These are phyloP conservation scores for Euplagia quadripunctaria DNA, from an alignment of 2,888 invertebrate genomes.

Conservation along the genomic window DNA sequence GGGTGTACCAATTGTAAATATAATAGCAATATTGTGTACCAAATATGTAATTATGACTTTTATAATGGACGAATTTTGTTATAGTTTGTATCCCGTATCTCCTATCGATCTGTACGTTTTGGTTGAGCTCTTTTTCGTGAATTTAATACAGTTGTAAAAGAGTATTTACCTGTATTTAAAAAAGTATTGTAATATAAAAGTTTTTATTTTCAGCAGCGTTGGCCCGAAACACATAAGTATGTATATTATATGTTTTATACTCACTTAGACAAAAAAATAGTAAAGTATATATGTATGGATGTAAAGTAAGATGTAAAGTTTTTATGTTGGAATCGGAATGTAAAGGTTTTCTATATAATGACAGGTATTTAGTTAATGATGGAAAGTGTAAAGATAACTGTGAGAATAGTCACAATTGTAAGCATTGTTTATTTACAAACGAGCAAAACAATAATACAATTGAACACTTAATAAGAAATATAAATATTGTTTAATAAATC, in stretches of 20 bases:
- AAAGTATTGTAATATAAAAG: too few relatives aligned
- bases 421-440: conserved; percentile 52
- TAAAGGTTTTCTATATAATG: conserved; percentile 42
- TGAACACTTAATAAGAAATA: conserved; percentile 11
- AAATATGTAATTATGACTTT: conserved; percentile 6
- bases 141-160: background rate
- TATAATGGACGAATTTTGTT: background rate
- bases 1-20: conserved; percentile 2
- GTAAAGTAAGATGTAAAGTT: conserved; percentile 7
- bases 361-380: conserved; percentile 40
- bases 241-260: too few relatives aligned
- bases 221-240: too few relatives aligned
- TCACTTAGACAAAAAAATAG: too few relatives aligned
- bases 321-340: conserved; percentile 25
- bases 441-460: conserved; percentile 37
- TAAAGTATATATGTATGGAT: background rate
- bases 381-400: conserved; percentile 58
- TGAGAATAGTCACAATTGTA: conserved; percentile 50
- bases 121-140: background rate
- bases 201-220: too few relatives aligned
- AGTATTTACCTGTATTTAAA: too few relatives aligned
- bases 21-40: background rate
- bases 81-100: background rate
- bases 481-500: conserved; percentile 16
- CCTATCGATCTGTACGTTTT: background rate